Conservation (phyloP, 2,888 invertebrate species). For the Lagria hirta region DNA sequence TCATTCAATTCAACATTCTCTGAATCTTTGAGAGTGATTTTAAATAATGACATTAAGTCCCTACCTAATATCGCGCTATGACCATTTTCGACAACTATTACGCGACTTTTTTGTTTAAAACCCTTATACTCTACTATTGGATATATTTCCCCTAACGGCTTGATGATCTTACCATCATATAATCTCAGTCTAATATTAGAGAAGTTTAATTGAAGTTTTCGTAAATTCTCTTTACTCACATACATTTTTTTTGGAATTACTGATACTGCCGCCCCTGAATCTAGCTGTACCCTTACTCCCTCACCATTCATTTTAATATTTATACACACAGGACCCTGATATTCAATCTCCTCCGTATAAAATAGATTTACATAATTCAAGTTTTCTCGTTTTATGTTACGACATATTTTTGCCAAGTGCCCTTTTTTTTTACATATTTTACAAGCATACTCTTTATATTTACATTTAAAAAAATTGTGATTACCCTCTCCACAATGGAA, state of each 20-base stretch:
- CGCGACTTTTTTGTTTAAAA: not conserved
- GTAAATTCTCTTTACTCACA: not conserved
- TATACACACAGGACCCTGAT: not conserved
- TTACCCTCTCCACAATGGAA: not conserved
- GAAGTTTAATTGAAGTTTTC: not conserved
- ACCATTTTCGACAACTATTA: not conserved
- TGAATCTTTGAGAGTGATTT: not conserved
- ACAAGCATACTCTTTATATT: not conserved
- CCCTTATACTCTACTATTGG: not conserved
- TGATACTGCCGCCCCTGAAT: not conserved
- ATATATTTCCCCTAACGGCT: not conserved
- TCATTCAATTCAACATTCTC: not conserved
- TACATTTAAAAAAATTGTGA: not conserved
- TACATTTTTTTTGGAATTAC: not conserved
- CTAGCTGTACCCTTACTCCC: not conserved
- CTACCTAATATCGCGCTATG: not conserved
- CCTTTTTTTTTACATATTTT: not conserved
- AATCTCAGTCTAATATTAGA: not conserved
- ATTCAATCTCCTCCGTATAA: not conserved
- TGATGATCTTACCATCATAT: not conserved
- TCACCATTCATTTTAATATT: not conserved
- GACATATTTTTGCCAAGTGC: not conserved
- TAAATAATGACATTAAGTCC: not conserved
- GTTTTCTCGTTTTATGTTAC: not conserved
- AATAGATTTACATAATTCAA: not conserved